These are phyloP conservation scores for Upupa epops DNA, from an alignment of 2,113 vertebrate species.

Conservation along the genomic window DNA sequence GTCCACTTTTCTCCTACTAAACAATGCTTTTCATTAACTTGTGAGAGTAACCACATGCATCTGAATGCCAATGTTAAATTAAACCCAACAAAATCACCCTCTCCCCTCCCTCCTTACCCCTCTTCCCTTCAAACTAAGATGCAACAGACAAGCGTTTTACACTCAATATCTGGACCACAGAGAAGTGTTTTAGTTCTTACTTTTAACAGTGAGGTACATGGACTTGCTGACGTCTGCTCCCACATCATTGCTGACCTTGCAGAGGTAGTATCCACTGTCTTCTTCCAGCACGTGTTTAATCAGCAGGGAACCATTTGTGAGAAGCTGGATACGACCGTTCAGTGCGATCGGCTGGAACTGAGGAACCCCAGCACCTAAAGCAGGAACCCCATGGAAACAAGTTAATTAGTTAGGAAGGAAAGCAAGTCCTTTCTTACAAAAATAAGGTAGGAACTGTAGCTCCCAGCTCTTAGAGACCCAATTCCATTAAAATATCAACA, in stretches of 20 bases:
- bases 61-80: background rate
- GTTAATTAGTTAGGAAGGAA: background rate
- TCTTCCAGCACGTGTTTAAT: conserved; percentile 98
- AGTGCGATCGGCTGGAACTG: conserved; percentile 95
- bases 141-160: conserved; percentile 15
- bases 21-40: background rate
- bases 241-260: conserved; percentile 99
- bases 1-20: background rate
- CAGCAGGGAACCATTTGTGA: conserved; percentile 92
- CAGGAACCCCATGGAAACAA: rapidly evolving
- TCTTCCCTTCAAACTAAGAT: background rate
- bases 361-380: conserved; percentile 91
- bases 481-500: background rate
- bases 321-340: conserved; percentile 93
- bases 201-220: conserved; percentile 99
- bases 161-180: conserved; percentile 59
- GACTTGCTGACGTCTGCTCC: conserved; percentile 99
- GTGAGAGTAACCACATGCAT: background rate
- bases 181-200: conserved; percentile 83
- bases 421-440: too few relatives aligned
- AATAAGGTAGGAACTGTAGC: background rate
- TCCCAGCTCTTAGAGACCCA: background rate
- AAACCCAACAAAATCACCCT: background rate
- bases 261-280: conserved; percentile 98
- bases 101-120: background rate